Evolutionary conservation across 2,113 vertebrate genomes (phyloP).

Genomic region (Collichthys lucidus): DNA sequence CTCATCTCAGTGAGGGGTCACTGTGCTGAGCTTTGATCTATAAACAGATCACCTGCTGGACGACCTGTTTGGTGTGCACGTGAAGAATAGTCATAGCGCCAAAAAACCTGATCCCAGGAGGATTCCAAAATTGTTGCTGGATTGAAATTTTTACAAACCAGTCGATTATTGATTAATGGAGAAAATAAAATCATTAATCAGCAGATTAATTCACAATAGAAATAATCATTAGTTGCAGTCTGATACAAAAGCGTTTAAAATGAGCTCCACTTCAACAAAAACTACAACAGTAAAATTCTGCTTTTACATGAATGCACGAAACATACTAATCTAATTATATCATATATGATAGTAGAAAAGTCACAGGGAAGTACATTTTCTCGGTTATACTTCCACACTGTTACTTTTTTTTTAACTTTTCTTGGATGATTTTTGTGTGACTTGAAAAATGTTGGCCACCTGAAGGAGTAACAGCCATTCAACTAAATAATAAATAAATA

Average conservation of each 20-base stretch:
- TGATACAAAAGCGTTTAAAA: too few relatives aligned
- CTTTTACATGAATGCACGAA: neutral
- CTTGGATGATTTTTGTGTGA: neutral
- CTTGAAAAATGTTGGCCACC: neutral
- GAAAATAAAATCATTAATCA: too few relatives aligned
- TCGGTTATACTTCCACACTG: neutral
- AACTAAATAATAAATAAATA: neutral
- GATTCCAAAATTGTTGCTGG: too few relatives aligned
- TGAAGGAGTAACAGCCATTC: neutral
- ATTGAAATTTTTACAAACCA: neutral
- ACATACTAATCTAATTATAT: neutral
- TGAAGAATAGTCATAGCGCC: neutral
- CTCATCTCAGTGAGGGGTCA: conserved; percentile 37
- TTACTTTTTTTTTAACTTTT: neutral
- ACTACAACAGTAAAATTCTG: neutral
- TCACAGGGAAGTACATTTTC: neutral
- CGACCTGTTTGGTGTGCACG: neutral
- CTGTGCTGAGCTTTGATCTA: conserved; percentile 34
- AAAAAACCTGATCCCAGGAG: neutral
- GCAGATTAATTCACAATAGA: too few relatives aligned
- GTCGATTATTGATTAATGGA: too few relatives aligned
- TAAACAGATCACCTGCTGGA: conserved; percentile 27
- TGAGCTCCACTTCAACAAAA: too few relatives aligned
- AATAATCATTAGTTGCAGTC: too few relatives aligned
- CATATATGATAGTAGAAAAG: neutral